Conservation (phyloP, 2,113 vertebrate genomes). For the Paradoxurus hermaphroditus region DNA sequence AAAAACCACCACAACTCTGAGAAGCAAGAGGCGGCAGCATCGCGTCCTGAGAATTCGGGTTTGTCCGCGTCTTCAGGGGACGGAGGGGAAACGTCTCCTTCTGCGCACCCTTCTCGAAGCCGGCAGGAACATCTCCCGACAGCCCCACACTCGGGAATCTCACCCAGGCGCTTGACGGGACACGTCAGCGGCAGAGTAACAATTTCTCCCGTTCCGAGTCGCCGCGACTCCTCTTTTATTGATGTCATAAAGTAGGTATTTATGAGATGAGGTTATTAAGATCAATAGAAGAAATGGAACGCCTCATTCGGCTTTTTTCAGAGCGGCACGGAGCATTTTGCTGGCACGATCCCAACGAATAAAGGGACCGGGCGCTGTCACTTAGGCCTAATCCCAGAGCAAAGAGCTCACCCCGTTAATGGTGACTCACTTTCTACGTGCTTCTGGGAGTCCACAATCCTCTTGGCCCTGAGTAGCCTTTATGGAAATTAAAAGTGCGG, state of each 20-base stretch:
- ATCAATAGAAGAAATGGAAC: conserved; percentile 83
- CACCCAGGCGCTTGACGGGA: conserved; percentile 69
- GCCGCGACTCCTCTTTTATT: conserved; percentile 79
- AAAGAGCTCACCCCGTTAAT: conserved; percentile 81
- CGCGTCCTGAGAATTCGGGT: rapidly evolving
- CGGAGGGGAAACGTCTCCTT: not conserved
- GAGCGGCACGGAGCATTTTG: conserved; percentile 77
- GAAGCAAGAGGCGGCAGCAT: rapidly evolving
- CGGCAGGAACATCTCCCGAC: conserved; percentile 61
- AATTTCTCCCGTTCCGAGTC: conserved; percentile 78
- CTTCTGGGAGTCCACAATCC: conserved; percentile 80
- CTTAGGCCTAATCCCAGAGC: conserved; percentile 84
- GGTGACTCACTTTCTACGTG: conserved; percentile 79
- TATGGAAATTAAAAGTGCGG: conserved; percentile 56
- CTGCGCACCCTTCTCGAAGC: conserved; percentile 68
- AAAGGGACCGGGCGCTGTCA: conserved; percentile 77
- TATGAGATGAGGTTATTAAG: conserved; percentile 84
- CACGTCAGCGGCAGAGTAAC: conserved; percentile 77
- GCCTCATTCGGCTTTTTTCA: conserved; percentile 82
- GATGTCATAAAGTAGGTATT: conserved; percentile 84
- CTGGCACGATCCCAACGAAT: conserved; percentile 68
- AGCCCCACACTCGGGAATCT: conserved; percentile 60
- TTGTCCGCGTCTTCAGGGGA: not conserved
- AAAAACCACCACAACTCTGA: not conserved
- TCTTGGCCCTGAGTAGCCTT: conserved; percentile 79